Percentiles rank a stretch among this genome's conserved stretches.
phyloP scores from a whole-genome alignment of 2,797 vertebrate species.

The Oryzias sinensis region DNA sequence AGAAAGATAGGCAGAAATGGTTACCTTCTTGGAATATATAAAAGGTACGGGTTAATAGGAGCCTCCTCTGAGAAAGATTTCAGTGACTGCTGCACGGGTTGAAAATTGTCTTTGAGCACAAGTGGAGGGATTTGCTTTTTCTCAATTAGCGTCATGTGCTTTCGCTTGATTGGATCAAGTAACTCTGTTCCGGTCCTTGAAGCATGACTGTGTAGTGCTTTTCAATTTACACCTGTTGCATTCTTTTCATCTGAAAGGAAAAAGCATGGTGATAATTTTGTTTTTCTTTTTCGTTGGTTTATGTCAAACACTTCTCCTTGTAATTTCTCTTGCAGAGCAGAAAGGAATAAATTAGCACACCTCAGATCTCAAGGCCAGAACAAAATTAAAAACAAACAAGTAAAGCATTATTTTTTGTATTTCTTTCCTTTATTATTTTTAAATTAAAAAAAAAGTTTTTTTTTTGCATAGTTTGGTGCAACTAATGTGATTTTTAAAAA shows the following conservation, averaged over 20 bases:
- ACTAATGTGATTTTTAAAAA: too few relatives aligned
- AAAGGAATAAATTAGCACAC: conserved; percentile 21
- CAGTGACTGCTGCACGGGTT: neutral
- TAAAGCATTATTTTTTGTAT: neutral
- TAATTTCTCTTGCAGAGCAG: conserved; percentile 40
- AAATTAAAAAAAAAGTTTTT: too few relatives aligned
- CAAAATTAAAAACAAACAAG: conserved; percentile 3
- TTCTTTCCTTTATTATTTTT: too few relatives aligned
- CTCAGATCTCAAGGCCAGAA: conserved; percentile 29
- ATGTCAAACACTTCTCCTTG: conserved; percentile 41
- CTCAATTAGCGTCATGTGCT: conserved; percentile 42
- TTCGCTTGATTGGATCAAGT: conserved; percentile 41
- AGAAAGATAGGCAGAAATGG: conserved; percentile 27
- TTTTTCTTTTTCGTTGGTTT: conserved; percentile 17
- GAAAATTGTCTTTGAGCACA: conserved; percentile 10
- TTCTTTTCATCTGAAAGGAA: conserved; percentile 36
- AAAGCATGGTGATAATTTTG: conserved; percentile 40
- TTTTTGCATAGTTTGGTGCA: too few relatives aligned
- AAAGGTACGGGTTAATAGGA: conserved; percentile 24
- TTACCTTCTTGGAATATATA: conserved; percentile 23
- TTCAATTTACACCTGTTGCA: conserved; percentile 45
- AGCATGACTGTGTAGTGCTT: conserved; percentile 30
- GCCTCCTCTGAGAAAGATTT: conserved; percentile 12
- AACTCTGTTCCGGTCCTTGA: conserved; percentile 40
- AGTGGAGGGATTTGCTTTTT: conserved; percentile 32